Conservation (phyloP, 2,888 invertebrate genomes). For the Iselma pallidipennis region DNA sequence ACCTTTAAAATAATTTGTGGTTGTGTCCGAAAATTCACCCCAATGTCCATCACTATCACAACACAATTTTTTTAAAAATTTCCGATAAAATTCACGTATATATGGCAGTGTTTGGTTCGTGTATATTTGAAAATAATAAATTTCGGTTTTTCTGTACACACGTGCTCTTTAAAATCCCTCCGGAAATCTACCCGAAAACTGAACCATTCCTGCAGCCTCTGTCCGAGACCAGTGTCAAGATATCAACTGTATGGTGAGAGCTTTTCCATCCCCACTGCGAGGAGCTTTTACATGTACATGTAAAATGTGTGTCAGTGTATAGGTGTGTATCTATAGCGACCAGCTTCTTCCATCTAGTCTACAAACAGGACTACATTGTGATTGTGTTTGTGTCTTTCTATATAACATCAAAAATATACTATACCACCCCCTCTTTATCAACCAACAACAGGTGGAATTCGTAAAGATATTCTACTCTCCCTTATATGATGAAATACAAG, state of each 20-base stretch:
- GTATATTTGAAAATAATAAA: too few species aligned
- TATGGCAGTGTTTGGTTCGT: too few species aligned
- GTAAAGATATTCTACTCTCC: too few species aligned
- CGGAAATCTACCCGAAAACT: background rate
- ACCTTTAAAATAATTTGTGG: too few species aligned
- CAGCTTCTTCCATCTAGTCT: conserved; percentile 25
- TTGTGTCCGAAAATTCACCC: too few species aligned
- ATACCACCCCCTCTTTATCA: too few species aligned
- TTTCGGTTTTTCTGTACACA: background rate
- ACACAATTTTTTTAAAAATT: too few species aligned
- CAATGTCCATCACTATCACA: too few species aligned
- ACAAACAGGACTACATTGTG: conserved; percentile 27
- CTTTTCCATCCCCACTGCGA: conserved; percentile 20
- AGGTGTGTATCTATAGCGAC: conserved; percentile 41
- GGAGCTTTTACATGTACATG: conserved; percentile 11
- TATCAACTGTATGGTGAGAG: conserved; percentile 22
- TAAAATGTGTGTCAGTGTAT: conserved; percentile 4
- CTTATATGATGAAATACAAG: too few species aligned
- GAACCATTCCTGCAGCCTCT: background rate
- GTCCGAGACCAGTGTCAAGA: conserved; percentile 3
- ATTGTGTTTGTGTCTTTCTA: background rate
- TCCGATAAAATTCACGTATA: too few species aligned
- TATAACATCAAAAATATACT: too few species aligned
- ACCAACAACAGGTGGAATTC: conserved; percentile 36
- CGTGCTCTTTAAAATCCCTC: background rate